Evolutionary conservation across 30 jellyfish, hydroid and myxozoan genomes (phyloP).

Genomic region (Mastigias papua): DNA sequence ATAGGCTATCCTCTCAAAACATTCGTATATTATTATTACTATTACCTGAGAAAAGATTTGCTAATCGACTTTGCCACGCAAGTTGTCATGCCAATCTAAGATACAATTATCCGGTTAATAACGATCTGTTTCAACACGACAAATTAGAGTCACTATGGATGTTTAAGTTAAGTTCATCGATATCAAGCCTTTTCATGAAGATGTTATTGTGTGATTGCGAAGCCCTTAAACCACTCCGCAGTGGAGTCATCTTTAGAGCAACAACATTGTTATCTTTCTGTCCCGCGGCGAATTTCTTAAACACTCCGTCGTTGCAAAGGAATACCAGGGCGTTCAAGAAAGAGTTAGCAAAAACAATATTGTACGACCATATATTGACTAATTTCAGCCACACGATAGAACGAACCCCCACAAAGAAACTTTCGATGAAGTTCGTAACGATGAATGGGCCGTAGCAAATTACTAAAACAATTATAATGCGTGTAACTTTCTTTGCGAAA

Average conservation of each 20-base stretch:
- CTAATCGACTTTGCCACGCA: too few species aligned
- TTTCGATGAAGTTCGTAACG: conserved; percentile 34
- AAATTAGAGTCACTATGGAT: background rate
- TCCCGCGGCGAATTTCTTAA: background rate
- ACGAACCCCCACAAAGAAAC: background rate
- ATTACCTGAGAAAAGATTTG: too few species aligned
- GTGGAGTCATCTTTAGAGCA: conserved; percentile 1
- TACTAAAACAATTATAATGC: conserved; percentile 31
- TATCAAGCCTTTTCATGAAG: background rate
- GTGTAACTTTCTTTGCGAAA: conserved; percentile 70
- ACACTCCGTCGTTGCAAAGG: conserved; percentile 30
- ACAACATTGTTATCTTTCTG: background rate
- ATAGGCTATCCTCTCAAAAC: too few species aligned
- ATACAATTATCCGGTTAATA: too few species aligned
- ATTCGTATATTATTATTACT: too few species aligned
- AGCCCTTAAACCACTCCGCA: background rate
- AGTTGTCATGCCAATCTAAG: too few species aligned
- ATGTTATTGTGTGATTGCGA: background rate
- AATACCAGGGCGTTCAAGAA: conserved; percentile 61
- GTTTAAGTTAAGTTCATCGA: background rate
- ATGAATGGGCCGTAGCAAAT: conserved; percentile 78
- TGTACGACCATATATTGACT: conserved; percentile 60
- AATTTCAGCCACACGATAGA: conserved; percentile 3
- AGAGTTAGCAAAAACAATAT: conserved; percentile 54
- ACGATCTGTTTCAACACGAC: too few species aligned